A percentile compares a stretch with the other conserved stretches of the same genome.
Evolutionary conservation across 2,888 invertebrate genomes (phyloP).

Genomic region (Thera obeliscata): DNA sequence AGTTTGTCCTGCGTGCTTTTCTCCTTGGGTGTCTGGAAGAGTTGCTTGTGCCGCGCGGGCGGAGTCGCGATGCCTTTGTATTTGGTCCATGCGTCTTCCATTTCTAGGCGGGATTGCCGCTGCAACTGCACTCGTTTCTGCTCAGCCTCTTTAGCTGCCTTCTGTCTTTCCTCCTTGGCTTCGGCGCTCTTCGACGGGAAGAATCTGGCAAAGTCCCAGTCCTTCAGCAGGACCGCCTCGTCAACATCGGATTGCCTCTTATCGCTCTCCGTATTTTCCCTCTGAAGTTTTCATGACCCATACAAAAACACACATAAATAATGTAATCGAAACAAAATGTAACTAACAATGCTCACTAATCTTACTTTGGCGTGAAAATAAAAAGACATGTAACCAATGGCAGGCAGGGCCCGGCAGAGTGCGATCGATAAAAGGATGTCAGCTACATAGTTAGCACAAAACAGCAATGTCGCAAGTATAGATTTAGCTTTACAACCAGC

Average conservation of each 20-base stretch:
- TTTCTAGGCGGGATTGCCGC: conserved; percentile 75
- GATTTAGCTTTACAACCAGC: conserved; percentile 17
- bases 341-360: conserved; percentile 72
- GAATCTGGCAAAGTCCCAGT: conserved; percentile 95
- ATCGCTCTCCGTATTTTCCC: conserved; percentile 70
- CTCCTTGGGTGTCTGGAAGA: conserved; percentile 66
- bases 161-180: conserved; percentile 64
- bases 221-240: conserved; percentile 91
- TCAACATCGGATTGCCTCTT: conserved; percentile 86
- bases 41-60: conserved; percentile 71
- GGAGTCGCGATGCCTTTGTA: conserved; percentile 76
- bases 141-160: conserved; percentile 72
- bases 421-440: conserved; percentile 31
- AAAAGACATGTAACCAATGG: conserved; percentile 30
- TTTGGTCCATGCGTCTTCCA: conserved; percentile 77
- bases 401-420: conserved; percentile 33
- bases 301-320: conserved; percentile 78
- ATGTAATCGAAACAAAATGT: conserved; percentile 51
- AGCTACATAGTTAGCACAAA: conserved; percentile 43
- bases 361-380: conserved; percentile 80
- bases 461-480: conserved; percentile 22
- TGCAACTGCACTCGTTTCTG: conserved; percentile 71
- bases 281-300: conserved; percentile 74
- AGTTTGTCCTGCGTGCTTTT: conserved; percentile 77
- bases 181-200: conserved; percentile 85